Base-by-base conservation (phyloP, 2,797 vertebrate species). In the Brotula barbata region DNA sequence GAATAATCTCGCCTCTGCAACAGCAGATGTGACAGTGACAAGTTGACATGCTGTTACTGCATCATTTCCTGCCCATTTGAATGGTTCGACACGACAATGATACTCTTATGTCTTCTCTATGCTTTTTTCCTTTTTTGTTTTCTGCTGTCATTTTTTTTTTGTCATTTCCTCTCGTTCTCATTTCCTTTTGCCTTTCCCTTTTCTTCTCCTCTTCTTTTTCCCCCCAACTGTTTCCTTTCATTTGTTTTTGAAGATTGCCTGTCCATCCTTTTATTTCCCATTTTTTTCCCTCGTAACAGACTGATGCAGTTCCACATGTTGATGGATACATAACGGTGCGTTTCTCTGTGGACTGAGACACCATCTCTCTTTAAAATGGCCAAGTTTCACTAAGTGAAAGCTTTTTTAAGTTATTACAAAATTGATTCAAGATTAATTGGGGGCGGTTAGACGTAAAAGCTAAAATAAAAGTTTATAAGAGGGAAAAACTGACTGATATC, bases 11-110 rank as follows among this genome's bases (percentile, higher is more conserved):
- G n/a, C n/a, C n/a, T n/a, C n/a, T n/a, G n/a, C n/a, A n/a, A n/a
- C n/a, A n/a, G n/a, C n/a, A n/a, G n/a, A n/a, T n/a, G n/a, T n/a
- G n/a, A n/a, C n/a, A n/a, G n/a, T 34, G 57, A 58, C 78, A 80
- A 43, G 48, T 71, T 81, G 79, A 79, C 78, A 78, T 76, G 70
- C 75, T 77, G 51, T 78, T 69, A 81, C 74, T 82, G 75, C 74
- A 39, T 75, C 75, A 75, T 71, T 67, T 83, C 70, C 55, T 66
- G 77, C 71, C 72, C 44, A 21, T 59, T 63, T 52, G 39, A 66
- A 63, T 33, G 66, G 60, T 65, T 69, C 64, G 72, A 78, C 69
- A 45, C 53, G 64, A 77, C 74, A 58, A 65, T 82, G 64, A 76
- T 59, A 23, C 36, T 68, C 40, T 28, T 51, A n/a, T 19, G 12